These are phyloP conservation scores for Microcebus jonahi DNA, from an alignment of 2,113 vertebrate species.

Conservation along the genomic window DNA sequence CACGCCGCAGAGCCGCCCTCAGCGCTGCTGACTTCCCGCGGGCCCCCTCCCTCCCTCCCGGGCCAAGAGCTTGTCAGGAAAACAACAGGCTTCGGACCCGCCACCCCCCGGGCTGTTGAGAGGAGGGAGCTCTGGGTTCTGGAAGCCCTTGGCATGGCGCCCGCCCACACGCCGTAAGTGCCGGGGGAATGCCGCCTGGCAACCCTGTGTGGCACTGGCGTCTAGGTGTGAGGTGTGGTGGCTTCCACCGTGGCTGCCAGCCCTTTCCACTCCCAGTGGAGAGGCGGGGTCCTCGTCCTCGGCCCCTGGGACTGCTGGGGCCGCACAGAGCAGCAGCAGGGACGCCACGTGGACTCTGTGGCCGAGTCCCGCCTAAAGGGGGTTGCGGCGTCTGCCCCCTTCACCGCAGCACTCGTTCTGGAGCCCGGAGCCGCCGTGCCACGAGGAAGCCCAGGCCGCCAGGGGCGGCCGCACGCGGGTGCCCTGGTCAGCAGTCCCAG, in stretches of 20 bases:
- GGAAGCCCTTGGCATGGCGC: neutral
- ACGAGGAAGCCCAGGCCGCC: neutral
- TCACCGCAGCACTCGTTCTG: rapidly evolving
- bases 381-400: rapidly evolving
- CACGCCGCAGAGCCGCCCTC: neutral
- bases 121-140: rapidly evolving
- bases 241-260: neutral
- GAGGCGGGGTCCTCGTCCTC: neutral
- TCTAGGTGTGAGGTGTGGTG: no score
- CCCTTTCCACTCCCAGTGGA: no score
- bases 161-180: neutral
- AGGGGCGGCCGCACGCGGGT: neutral
- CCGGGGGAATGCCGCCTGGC: rapidly evolving
- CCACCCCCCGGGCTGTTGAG: neutral
- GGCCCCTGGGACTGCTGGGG: neutral
- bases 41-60: no score
- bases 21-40: neutral
- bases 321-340: neutral
- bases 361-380: neutral
- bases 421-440: rapidly evolving
- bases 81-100: neutral
- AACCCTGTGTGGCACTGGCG: rapidly evolving
- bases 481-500: neutral
- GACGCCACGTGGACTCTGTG: rapidly evolving
- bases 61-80: neutral